phyloP scores from a whole-genome alignment of 2,888 invertebrate genomes.

The Drosophila kokeensis region DNA sequence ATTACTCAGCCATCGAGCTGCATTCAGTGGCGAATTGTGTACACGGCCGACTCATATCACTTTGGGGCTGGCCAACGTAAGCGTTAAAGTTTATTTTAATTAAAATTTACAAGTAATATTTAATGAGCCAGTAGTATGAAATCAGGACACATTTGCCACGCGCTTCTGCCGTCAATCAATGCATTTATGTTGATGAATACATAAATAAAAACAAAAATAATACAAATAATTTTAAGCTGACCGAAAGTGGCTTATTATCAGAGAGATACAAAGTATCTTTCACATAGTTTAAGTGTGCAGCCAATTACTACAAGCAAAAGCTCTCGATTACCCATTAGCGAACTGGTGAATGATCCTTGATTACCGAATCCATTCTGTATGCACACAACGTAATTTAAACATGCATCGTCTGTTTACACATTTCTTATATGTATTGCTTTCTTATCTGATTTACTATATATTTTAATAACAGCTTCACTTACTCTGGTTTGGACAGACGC shows the following conservation, averaged over 20 bases:
- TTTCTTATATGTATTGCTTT: background rate
- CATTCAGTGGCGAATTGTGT: conserved; percentile 34
- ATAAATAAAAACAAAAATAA: background rate
- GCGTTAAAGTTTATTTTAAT: conserved; percentile 76
- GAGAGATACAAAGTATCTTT: background rate
- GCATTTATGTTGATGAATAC: conserved; percentile 52
- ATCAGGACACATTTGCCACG: conserved; percentile 37
- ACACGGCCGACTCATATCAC: background rate
- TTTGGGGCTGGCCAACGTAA: conserved; percentile 30
- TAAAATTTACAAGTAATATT: conserved; percentile 81
- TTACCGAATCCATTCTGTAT: background rate
- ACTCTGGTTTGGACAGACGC: background rate
- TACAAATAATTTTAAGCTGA: background rate
- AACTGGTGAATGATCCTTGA: background rate
- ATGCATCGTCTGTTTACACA: background rate
- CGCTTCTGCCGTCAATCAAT: conserved; percentile 30
- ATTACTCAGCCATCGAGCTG: conserved; percentile 56
- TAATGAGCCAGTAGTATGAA: conserved; percentile 71
- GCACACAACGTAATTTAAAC: background rate
- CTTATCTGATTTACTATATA: background rate
- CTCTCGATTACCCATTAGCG: background rate
- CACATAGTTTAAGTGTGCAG: background rate
- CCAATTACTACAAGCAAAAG: background rate
- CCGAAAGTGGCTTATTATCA: background rate
- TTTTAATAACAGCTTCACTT: background rate